Evolutionary conservation across 2,888 invertebrate species (phyloP).

Genomic region (Acronicta alni): DNA sequence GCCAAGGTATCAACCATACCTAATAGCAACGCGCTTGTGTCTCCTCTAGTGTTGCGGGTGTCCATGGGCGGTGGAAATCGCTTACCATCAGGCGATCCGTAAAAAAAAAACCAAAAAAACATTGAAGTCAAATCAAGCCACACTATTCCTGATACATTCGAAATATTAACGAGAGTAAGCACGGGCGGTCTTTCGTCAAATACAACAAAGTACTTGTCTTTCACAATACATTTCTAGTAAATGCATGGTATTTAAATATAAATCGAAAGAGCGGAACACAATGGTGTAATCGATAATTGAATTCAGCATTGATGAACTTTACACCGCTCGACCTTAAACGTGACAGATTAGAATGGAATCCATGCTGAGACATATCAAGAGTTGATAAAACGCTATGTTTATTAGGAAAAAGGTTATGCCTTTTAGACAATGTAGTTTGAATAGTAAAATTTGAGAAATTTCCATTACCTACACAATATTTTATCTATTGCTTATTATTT

Average conservation of each 20-base stretch:
- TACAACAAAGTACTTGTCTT: slow-evolving; percentile 80
- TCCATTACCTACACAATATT: too few relatives aligned
- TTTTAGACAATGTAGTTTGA: too few relatives aligned
- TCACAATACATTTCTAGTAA: slow-evolving; percentile 88
- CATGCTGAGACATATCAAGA: slow-evolving; percentile 70
- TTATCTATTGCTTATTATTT: too few relatives aligned
- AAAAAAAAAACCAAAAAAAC: slow-evolving; percentile 3
- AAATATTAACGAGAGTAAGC: slow-evolving; percentile 62
- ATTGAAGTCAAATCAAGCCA: slow-evolving; percentile 17
- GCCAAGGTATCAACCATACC: too few relatives aligned
- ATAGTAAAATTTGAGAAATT: too few relatives aligned
- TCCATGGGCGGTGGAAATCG: too few relatives aligned
- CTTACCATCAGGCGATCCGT: too few relatives aligned
- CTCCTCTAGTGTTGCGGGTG: too few relatives aligned
- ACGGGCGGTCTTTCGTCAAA: slow-evolving; percentile 84
- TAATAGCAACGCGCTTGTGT: too few relatives aligned
- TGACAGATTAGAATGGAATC: slow-evolving; percentile 89
- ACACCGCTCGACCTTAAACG: slow-evolving; percentile 87
- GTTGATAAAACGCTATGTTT: slow-evolving; percentile 60
- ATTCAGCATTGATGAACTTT: slow-evolving; percentile 89
- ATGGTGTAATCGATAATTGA: slow-evolving; percentile 89
- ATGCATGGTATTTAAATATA: slow-evolving; percentile 89
- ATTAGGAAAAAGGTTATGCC: too few relatives aligned
- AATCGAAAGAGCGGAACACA: slow-evolving; percentile 88
- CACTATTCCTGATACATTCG: slow-evolving; percentile 11